phyloP scores from a whole-genome alignment of 2,797 vertebrate species.

The Thripadectes ignobilis region DNA sequence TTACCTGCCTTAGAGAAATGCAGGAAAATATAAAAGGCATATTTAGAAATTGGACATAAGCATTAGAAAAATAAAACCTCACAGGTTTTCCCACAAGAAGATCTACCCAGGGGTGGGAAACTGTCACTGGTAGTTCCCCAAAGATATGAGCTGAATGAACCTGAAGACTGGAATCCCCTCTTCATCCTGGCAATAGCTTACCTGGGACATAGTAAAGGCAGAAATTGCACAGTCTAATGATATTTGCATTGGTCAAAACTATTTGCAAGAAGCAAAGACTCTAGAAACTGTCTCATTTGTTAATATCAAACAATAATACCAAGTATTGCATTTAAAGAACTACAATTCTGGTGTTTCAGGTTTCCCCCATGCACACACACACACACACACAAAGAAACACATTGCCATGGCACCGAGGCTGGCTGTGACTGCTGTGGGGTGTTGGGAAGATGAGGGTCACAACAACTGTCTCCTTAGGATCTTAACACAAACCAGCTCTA shows the following conservation, averaged over 20 bases:
- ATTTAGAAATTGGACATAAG: constrained; percentile 9
- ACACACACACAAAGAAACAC: background rate
- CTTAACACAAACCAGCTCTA: background rate
- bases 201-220: background rate
- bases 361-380: background rate
- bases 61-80: background rate
- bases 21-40: constrained; percentile 8
- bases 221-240: background rate
- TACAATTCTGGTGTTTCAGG: background rate
- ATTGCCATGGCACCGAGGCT: rapidly evolving
- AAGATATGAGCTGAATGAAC: background rate
- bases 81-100: background rate
- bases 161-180: background rate
- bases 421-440: rapidly evolving
- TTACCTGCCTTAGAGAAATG: constrained; percentile 88
- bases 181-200: background rate
- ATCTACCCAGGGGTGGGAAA: background rate
- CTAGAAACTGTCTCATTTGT: background rate
- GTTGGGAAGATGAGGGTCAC: background rate
- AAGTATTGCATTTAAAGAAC: background rate
- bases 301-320: background rate
- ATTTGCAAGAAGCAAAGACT: background rate
- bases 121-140: background rate
- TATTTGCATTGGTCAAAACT: background rate
- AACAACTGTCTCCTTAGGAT: rapidly evolving